Base-by-base conservation (phyloP, 2,113 vertebrate species). In the Heteronetta atricapilla region DNA sequence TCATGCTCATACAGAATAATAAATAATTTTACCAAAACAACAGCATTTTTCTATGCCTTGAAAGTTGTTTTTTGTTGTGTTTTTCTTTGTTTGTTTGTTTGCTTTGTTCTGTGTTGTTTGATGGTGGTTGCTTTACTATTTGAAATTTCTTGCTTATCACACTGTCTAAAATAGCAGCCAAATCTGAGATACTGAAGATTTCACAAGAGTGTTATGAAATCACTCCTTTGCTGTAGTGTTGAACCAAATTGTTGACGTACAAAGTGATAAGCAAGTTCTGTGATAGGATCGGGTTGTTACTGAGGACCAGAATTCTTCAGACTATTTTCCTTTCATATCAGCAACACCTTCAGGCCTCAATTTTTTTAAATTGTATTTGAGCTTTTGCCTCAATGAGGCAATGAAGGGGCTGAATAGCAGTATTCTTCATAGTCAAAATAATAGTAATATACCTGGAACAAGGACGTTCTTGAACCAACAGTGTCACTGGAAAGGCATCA, bases 201-300 rank as follows among this genome's bases (percentile, higher is more conserved):
- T 79, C 60, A 42, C 13, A 25, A 64, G 29, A 81, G 6, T 20
- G 16, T 7, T 82, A 29, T 8, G 4, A 53, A 15, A 25, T 25
- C 23, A 75, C 5, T 9, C 8, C 8, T 56, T 46, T 81, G 18
- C 14, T 8, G 4, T 23, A 63, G 10, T 2, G 46, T 6, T 29
- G 46, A 19, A 31, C 4, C 2, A 33, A 16, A 21, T 0, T 1
- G 22, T 4, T 63, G 56, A 59, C 22, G 8, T 26, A 42, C 3
- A 20, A 60, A 64, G 33, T 8, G 17, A 7, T 21, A 85, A 29
- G 42, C 17, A 81, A 40, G 33, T 81, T 73, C 36, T 67, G 69
- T 44, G 28, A 46, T 8, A n/a, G 1, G 0, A n/a, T 5, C 28
- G 36, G 4, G 23, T 53, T 69, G 29, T 62, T 85, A 25, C 8